These are phyloP conservation scores for Papilio polyxenes DNA, from an alignment of 1,140 invertebrate species.

Conservation along the genomic window DNA sequence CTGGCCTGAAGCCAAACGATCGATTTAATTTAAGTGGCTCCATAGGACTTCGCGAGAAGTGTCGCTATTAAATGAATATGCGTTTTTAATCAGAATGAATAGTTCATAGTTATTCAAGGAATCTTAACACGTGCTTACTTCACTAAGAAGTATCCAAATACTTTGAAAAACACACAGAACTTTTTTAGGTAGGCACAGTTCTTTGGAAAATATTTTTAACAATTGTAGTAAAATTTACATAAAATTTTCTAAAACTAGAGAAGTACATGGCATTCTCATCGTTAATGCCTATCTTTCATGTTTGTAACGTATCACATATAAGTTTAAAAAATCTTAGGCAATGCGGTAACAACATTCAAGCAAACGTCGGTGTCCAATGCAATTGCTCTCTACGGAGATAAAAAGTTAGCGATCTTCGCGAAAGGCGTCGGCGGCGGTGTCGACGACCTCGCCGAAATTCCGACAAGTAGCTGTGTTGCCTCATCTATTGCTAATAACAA, in stretches of 20 bases:
- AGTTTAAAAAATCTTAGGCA: not conserved
- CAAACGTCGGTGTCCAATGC: not conserved
- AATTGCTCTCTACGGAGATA: slow-evolving; percentile 9
- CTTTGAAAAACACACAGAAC: too few species aligned
- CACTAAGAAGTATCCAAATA: not conserved
- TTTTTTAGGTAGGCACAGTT: too few species aligned
- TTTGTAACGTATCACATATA: too few species aligned
- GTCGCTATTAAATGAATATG: slow-evolving; percentile 22
- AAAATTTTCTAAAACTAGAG: too few species aligned
- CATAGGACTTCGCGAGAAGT: slow-evolving; percentile 24
- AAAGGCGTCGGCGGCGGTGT: slow-evolving; percentile 45
- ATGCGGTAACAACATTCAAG: not conserved
- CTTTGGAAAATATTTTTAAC: too few species aligned
- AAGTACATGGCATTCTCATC: too few species aligned
- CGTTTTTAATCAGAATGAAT: not conserved
- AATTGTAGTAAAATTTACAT: too few species aligned
- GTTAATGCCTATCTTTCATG: too few species aligned
- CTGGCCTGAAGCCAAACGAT: slow-evolving; percentile 32
- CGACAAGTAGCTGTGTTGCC: slow-evolving; percentile 45
- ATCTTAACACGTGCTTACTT: not conserved
- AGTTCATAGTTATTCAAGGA: not conserved
- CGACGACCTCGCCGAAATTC: slow-evolving; percentile 49
- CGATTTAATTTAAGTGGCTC: slow-evolving; percentile 36
- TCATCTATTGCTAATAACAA: slow-evolving; percentile 43
- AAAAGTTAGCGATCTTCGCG: slow-evolving; percentile 30